Conservation (phyloP, 2,888 invertebrate species). For the Cecidostiba fungosa region DNA sequence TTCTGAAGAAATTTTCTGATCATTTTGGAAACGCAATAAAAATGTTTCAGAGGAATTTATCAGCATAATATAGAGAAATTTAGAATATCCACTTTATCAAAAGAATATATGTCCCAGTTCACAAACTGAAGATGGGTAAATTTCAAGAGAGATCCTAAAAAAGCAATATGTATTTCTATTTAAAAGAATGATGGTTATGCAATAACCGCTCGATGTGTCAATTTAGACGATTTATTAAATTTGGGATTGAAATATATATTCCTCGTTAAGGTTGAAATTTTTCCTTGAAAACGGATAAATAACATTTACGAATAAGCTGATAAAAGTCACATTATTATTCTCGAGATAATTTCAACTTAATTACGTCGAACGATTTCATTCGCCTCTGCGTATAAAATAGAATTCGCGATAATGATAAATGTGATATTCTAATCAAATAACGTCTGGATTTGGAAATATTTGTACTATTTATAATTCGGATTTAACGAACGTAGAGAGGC, state of each 20-base stretch:
- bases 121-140: too few relatives aligned
- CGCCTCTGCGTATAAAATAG: conserved; percentile 8
- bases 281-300: conserved; percentile 29
- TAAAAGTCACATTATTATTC: conserved; percentile 23
- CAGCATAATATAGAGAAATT: too few relatives aligned
- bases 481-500: neutral
- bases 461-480: neutral
- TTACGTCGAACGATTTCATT: conserved; percentile 30
- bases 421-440: neutral
- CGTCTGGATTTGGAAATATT: conserved; percentile 13
- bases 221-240: conserved; percentile 49
- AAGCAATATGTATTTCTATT: conserved; percentile 15
- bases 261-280: conserved; percentile 27
- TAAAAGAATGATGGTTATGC: conserved; percentile 7
- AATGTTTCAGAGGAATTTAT: too few relatives aligned
- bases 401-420: conserved; percentile 19
- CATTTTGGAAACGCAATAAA: neutral
- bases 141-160: too few relatives aligned
- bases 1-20: neutral
- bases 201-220: conserved; percentile 8
- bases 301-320: conserved; percentile 35
- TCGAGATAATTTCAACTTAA: conserved; percentile 49
- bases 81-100: too few relatives aligned
- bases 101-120: too few relatives aligned
- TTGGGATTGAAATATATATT: conserved; percentile 41